phyloP scores from a whole-genome alignment of 1,140 invertebrate genomes.

The Brachionus manjavacas region DNA sequence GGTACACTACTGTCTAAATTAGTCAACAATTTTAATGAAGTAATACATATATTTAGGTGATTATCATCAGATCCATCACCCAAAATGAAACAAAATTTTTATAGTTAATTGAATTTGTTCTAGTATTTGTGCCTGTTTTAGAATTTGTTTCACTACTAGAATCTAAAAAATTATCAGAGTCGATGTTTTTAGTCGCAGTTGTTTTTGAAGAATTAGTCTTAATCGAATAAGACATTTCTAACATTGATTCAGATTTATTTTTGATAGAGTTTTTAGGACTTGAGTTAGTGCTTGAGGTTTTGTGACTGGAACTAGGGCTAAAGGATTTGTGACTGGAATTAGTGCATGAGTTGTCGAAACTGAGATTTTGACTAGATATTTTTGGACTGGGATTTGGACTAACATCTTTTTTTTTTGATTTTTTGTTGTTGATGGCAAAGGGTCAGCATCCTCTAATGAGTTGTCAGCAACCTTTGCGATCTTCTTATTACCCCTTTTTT shows the following conservation, averaged over 20 bases:
- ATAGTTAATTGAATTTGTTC: background rate
- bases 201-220: slow-evolving; percentile 4
- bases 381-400: background rate
- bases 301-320: background rate
- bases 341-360: background rate
- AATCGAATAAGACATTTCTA: slow-evolving; percentile 8
- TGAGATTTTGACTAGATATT: background rate
- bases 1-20: background rate
- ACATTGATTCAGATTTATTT: background rate
- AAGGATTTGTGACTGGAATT: background rate
- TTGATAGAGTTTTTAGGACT: background rate
- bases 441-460: background rate
- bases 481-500: background rate
- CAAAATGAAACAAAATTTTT: background rate
- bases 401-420: background rate
- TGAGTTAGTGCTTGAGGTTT: background rate
- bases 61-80: background rate
- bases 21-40: background rate
- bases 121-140: background rate
- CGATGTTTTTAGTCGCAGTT: background rate
- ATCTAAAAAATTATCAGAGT: background rate
- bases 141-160: background rate
- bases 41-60: background rate
- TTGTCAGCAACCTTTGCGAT: background rate
- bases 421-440: background rate